Evolutionary conservation across 2,888 invertebrate genomes (phyloP).

Genomic region (Balanococcus diminutus): DNA sequence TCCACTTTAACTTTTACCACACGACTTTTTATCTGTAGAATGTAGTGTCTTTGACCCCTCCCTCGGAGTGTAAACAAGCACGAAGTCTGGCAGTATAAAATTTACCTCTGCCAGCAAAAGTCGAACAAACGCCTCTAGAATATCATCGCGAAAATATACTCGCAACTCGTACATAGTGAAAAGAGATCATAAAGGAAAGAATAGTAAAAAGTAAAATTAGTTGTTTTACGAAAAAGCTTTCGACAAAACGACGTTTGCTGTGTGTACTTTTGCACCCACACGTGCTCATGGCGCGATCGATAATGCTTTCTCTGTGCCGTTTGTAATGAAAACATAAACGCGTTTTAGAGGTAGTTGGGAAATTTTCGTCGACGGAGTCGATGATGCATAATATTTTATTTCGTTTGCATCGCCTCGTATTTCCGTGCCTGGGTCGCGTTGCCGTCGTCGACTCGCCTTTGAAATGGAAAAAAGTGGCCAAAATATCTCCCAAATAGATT

Average conservation of each 20-base stretch:
- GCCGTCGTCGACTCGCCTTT: neutral
- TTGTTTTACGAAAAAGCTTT: neutral
- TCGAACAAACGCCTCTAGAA: neutral
- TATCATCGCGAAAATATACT: neutral
- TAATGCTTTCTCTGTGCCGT: neutral
- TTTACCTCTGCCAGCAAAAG: neutral
- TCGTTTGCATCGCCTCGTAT: neutral
- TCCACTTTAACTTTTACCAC: neutral
- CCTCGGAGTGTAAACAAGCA: neutral
- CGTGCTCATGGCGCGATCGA: neutral
- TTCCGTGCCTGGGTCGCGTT: neutral
- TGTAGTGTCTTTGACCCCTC: neutral
- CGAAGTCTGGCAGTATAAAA: neutral
- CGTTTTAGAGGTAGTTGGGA: neutral
- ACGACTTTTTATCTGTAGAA: neutral
- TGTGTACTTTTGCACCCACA: neutral
- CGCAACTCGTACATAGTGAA: neutral
- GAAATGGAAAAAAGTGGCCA: neutral
- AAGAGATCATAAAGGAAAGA: neutral
- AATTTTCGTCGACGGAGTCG: neutral
- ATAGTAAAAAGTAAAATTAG: neutral
- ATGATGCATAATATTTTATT: slow-evolving; percentile 7
- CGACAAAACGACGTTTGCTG: neutral
- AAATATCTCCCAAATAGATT: neutral
- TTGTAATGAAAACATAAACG: slow-evolving; percentile 3